Percentiles rank a stretch among this genome's conserved stretches.
Conservation (phyloP, 2,113 vertebrate species). For the Chaenocephalus aceratus region DNA sequence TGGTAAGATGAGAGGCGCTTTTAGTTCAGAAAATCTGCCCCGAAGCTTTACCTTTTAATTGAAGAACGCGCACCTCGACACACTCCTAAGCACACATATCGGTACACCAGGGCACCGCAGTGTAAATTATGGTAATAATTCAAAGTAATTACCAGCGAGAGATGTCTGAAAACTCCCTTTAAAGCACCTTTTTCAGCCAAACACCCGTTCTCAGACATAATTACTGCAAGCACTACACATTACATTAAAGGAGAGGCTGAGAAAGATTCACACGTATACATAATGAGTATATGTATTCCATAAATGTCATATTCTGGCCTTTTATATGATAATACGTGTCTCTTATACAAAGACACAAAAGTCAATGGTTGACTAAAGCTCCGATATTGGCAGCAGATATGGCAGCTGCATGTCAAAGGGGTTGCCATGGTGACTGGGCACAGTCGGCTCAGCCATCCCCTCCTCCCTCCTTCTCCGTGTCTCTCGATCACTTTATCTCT, state of each 20-base stretch:
- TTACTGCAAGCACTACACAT: conserved; percentile 52
- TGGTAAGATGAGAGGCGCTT: conserved; percentile 3
- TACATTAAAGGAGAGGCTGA: conserved; percentile 33
- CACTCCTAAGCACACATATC: conserved; percentile 8
- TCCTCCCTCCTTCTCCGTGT: conserved; percentile 17
- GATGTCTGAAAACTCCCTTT: conserved; percentile 47
- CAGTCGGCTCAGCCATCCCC: conserved; percentile 55
- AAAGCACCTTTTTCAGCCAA: conserved; percentile 57
- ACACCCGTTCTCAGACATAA: conserved; percentile 57
- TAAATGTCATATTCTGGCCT: background rate
- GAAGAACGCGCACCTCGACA: background rate
- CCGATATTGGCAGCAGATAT: conserved; percentile 69
- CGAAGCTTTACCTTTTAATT: conserved; percentile 25
- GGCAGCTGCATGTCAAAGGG: conserved; percentile 75
- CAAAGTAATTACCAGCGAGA: conserved; percentile 51
- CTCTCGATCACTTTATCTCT: conserved; percentile 33
- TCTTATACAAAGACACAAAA: conserved; percentile 29
- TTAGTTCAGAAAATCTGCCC: conserved; percentile 35
- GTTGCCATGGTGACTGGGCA: conserved; percentile 78
- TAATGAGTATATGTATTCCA: background rate
- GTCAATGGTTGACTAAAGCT: conserved; percentile 48
- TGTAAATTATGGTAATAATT: conserved; percentile 52
- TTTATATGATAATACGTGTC: background rate
- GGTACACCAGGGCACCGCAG: background rate
- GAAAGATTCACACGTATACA: conserved; percentile 8